Base-by-base conservation (phyloP, 1,140 invertebrate genomes). In the Macrobrachium nipponense region DNA sequence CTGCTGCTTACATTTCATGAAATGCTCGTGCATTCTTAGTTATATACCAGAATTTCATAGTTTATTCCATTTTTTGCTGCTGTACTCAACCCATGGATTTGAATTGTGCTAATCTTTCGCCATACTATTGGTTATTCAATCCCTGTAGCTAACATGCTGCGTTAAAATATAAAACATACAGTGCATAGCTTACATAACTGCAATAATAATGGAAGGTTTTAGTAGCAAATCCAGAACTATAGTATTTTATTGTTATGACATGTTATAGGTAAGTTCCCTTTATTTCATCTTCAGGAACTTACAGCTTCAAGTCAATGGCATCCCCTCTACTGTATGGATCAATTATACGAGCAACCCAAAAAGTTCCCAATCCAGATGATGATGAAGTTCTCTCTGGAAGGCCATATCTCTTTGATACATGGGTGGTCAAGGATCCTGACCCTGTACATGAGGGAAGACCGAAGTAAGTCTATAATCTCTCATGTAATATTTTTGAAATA, bases 391-490 rank as follows among this genome's bases (percentile, higher is more conserved):
- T n/a, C 5, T 77, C 77, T 0, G 89, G 88, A 23, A n/a, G 85
- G 18, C 51, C 17, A n/a, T 86, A 73, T 17, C 62, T 89, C 10
- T 89, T 89, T 51, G 87, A 89, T 78, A 89, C 87, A 12, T 89
- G 89, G 87, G 3, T 61, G 11, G 17, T 36, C 7, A 18, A 70
- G 15, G 58, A 73, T 10, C 80, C 68, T 11, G 68, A 82, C 51
- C 11, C 68, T n/a, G 17, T 36, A 1, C 80, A 82, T 43, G 44
- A 44, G 2, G 59, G 58, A 59, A 18, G 80, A 11, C 80, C 80
- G 3, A 82, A 23, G 80, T 82, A 27, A 82, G 80, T 43, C 8
- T 12, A 3, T 51, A 10, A 51, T 51, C 12, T 51, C 8, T n/a
- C n/a, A n/a, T n/a, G n/a, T n/a, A n/a, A 51, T 51, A 51, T 51